Base-by-base conservation (phyloP, 2,888 invertebrate genomes). In the Dasysyrphus albostriatus region DNA sequence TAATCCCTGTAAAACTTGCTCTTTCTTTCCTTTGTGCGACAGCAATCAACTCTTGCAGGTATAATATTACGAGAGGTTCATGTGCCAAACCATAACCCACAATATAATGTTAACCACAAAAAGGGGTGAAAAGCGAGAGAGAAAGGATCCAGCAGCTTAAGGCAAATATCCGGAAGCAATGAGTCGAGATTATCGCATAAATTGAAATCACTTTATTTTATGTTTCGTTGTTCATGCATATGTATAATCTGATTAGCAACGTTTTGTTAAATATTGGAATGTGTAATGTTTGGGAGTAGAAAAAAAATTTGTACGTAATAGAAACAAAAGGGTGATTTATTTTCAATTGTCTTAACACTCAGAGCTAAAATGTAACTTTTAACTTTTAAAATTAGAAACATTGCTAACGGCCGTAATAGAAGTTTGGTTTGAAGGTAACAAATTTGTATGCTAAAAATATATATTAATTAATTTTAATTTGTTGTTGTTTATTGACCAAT, bases 111-210 rank as follows among this genome's bases (percentile, higher is more conserved):
- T 37, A 10, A 51, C 67, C 67, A 37, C 67, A 67, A 67, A 67
- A 67, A 51, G 65, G 16, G 49, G 47, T 10, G 19, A 10, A 14
- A 16, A 29, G 24, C 24, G 54, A 51, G 49, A 8, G 14, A 59
- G 39, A 19, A 42, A 54, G 44, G 49, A 56, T 63, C n/a, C 29
- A 49, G 54, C 59, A 65, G 75, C 80, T 84, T 84, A 49, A 58
- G 75, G 75, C 69, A 84, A 80, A 84, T 80, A 76, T 80, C 83
- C 75, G 72, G 75, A 84, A 80, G 83, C 83, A 84, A 80, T 84
- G 83, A 83, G 70, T 44, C 29, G 65, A 80, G 75, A 84, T 76
- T 84, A 84, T 84, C 83, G 75, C 72, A 80, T 84, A 84, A 80
- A 84, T 84, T 80, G 72, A 76, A 84, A 76, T 72, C 80, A 58